Base-by-base conservation (phyloP, 2,113 vertebrate species). In the Puma concolor region DNA sequence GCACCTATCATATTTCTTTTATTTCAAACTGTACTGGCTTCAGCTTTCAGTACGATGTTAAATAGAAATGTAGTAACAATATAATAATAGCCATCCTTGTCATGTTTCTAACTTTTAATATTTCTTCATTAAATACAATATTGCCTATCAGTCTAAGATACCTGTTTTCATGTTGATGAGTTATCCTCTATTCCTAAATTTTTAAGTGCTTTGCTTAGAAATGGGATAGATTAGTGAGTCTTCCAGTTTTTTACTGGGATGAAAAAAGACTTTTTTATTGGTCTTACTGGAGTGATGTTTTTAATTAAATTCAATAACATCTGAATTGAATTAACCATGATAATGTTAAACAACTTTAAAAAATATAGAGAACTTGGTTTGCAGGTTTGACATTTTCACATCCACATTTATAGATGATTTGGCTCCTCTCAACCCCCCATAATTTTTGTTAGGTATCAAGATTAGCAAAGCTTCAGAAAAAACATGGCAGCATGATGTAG, bases 141-240 rank as follows among this genome's bases (percentile, higher is more conserved):
- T 0, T 92, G 10, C 29, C 17, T 83, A 29, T 74, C 66, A 50
- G 52, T 79, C 54, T 88, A 87, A 88, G 52, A 79, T 31, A 66
- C 0, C 10, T 2, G 3, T 95, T 91, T 94, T 67, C 19, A 79
- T 69, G 25, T 29, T 48, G 15, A 74, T 21, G 72, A 76, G 29
- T 25, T n/a, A 57, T 66, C 31, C 7, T 86, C 50, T 88, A 74
- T 74, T 64, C 7, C 31, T 60, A 67, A 19, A 54, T 77, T 94
- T 97, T 66, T 91, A 94, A 57, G 1, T 94, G 16, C 7, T 84
- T 79, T 96, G 23, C 50, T 95, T 66, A 64, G 50, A 94, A 66
- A 95, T 91, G 16, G 13, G 25, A 33, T 23, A n/a, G 12, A 93
- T 14, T 83, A 86, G 63, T 66, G 41, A 91, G 38, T 77, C 5